Conservation (phyloP, 2,797 vertebrate species). For the Phylloscopus collybita region DNA sequence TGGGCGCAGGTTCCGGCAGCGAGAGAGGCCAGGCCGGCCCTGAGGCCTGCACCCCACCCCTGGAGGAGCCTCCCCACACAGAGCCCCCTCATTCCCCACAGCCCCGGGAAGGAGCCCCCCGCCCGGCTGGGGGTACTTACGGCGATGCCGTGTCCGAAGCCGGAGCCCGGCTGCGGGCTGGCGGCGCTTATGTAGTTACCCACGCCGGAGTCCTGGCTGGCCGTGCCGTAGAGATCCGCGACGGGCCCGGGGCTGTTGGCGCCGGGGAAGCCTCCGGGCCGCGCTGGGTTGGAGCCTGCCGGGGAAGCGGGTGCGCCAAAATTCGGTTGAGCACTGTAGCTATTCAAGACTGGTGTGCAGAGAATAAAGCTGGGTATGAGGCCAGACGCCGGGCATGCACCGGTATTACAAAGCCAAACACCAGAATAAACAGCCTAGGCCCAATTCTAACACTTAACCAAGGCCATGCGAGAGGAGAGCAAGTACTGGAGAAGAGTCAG, state of each 20-base stretch:
- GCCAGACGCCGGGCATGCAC: slow-evolving; percentile 85
- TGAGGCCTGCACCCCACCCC: not conserved
- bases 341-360: slow-evolving; percentile 92
- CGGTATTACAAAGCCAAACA: slow-evolving; percentile 82
- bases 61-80: not conserved
- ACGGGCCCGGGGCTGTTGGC: slow-evolving; percentile 98
- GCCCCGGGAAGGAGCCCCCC: too few species aligned
- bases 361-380: slow-evolving; percentile 88
- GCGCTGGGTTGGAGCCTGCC: slow-evolving; percentile 93
- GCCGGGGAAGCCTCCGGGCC: slow-evolving; percentile 94
- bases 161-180: slow-evolving; percentile 96
- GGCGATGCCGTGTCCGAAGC: slow-evolving; percentile 94
- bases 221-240: slow-evolving; percentile 93
- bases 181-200: slow-evolving; percentile 90
- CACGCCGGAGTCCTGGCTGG: slow-evolving; percentile 96
- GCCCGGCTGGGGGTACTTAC: slow-evolving; percentile 81
- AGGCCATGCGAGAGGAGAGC: slow-evolving; percentile 91
- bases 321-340: slow-evolving; percentile 95
- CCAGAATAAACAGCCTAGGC: slow-evolving; percentile 82
- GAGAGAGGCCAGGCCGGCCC: not conserved
- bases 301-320: slow-evolving; percentile 89
- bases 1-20: not conserved
- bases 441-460: slow-evolving; percentile 88
- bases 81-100: too few species aligned
- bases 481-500: slow-evolving; percentile 85